Percentiles rank a stretch among this genome's conserved stretches.
Conservation (phyloP, 2,113 vertebrate genomes). For the Gadus chalcogrammus region DNA sequence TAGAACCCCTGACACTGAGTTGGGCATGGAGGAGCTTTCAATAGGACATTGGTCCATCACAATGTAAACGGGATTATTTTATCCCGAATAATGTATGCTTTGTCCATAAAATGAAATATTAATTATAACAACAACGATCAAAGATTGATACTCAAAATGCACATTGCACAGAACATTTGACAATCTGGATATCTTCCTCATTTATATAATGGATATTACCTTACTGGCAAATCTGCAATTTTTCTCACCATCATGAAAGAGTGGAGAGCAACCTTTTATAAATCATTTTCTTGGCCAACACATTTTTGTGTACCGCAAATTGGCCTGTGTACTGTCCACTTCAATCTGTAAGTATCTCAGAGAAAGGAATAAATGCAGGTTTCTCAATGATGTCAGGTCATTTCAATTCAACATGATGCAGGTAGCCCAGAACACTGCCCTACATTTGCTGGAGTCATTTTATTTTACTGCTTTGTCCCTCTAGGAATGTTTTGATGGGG, state of each 20-base stretch:
- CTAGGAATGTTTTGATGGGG: slow-evolving; percentile 43
- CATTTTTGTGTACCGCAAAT: slow-evolving; percentile 35
- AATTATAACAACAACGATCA: no score
- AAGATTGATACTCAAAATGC: no score
- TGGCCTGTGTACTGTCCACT: slow-evolving; percentile 26
- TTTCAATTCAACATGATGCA: slow-evolving; percentile 23
- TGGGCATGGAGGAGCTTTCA: no score
- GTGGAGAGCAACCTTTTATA: slow-evolving; percentile 10
- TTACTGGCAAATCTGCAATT: slow-evolving; percentile 25
- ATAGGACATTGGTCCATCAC: no score
- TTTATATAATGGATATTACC: no score
- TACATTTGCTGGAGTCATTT: slow-evolving; percentile 23
- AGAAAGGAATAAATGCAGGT: slow-evolving; percentile 33
- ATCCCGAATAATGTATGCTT: no score
- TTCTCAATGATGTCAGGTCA: slow-evolving; percentile 26
- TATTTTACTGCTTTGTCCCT: not conserved
- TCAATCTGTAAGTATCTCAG: slow-evolving; percentile 36
- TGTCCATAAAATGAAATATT: no score
- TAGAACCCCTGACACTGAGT: no score
- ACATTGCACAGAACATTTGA: no score
- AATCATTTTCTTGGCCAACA: slow-evolving; percentile 3
- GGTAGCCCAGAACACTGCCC: slow-evolving; percentile 23
- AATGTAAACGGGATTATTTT: no score
- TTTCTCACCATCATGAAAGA: slow-evolving; percentile 22
- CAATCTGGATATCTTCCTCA: no score